phyloP scores from a whole-genome alignment of 2,113 vertebrate genomes.

The Sigmodon hispidus region DNA sequence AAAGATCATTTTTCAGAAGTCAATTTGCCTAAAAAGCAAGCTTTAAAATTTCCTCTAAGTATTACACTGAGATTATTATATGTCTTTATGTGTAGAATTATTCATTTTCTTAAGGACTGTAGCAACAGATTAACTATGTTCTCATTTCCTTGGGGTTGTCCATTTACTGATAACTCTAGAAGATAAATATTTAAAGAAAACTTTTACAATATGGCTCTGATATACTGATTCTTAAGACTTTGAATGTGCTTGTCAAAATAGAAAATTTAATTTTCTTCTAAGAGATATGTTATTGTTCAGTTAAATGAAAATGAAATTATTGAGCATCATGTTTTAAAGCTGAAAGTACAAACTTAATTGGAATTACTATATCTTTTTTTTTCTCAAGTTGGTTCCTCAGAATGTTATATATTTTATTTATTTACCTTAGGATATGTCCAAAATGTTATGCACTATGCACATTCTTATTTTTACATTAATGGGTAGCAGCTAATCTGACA shows the following conservation, averaged over 20 bases:
- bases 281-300: background rate
- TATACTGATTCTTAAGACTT: background rate
- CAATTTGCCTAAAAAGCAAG: background rate
- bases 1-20: background rate
- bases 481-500: slow-evolving; percentile 57
- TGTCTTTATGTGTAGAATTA: background rate
- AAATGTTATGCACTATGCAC: background rate
- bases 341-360: slow-evolving; percentile 43
- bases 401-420: slow-evolving; percentile 38
- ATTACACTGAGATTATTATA: background rate
- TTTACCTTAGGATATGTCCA: background rate
- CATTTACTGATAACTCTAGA: background rate
- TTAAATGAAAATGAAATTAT: background rate
- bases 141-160: background rate
- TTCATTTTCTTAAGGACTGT: background rate
- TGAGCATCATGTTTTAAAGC: slow-evolving; percentile 51
- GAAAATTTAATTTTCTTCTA: background rate
- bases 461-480: slow-evolving; percentile 60
- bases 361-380: slow-evolving; percentile 59
- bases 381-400: slow-evolving; percentile 41
- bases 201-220: background rate
- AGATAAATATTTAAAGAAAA: background rate
- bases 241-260: background rate
- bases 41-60: background rate
- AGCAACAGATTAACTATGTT: background rate